phyloP scores from a whole-genome alignment of 1,140 invertebrate species.

The Listronotus bonariensis region DNA sequence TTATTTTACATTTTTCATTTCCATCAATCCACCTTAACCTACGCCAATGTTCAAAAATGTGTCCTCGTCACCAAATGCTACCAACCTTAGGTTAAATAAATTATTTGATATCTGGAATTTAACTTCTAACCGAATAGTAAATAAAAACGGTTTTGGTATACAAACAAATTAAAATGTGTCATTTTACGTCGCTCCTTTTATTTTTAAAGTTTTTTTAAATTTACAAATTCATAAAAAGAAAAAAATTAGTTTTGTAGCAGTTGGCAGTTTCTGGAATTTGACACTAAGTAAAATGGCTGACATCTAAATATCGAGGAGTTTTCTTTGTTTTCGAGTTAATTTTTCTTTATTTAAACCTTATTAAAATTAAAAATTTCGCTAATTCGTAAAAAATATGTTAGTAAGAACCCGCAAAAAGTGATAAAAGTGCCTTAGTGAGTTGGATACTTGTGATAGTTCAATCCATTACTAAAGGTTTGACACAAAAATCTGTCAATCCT shows the following conservation, averaged over 20 bases:
- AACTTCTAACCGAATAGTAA: too few relatives aligned
- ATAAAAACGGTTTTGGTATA: too few relatives aligned
- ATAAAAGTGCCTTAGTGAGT: conserved; percentile 30
- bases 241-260: conserved; percentile 34
- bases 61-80: too few relatives aligned
- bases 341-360: conserved; percentile 37
- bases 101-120: too few relatives aligned
- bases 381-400: conserved; percentile 1
- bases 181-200: too few relatives aligned
- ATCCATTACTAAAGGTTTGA: conserved; percentile 38
- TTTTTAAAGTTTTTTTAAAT: too few relatives aligned
- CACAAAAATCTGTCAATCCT: conserved; percentile 51
- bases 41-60: too few relatives aligned
- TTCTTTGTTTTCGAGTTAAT: conserved; percentile 56
- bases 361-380: conserved; percentile 11
- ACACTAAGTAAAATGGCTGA: conserved; percentile 56
- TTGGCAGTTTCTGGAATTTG: conserved; percentile 56
- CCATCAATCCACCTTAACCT: too few relatives aligned
- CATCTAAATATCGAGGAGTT: conserved; percentile 53
- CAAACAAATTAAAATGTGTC: too few relatives aligned
- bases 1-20: too few relatives aligned
- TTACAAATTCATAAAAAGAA: background rate
- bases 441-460: conserved; percentile 8
- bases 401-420: conserved; percentile 6
- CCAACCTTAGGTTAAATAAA: too few relatives aligned